Percentiles rank a stretch among this genome's conserved stretches.
Evolutionary conservation across 2,113 vertebrate genomes (phyloP).

Genomic region (Isurus oxyrinchus): DNA sequence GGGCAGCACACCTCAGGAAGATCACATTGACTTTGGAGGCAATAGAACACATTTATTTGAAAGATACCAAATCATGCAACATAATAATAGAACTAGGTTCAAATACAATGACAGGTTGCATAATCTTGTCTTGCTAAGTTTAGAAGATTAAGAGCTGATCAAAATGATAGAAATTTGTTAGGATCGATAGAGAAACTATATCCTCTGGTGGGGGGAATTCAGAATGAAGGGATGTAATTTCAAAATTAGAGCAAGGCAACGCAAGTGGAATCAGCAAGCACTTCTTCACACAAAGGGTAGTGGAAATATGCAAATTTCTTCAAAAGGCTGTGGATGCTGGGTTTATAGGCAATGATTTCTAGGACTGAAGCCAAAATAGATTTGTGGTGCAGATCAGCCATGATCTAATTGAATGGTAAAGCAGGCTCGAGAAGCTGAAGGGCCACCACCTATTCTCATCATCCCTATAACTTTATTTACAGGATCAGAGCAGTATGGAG

Average conservation of each 20-base stretch:
- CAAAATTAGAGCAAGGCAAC: not conserved
- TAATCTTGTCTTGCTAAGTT: not conserved
- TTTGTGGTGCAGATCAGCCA: not conserved
- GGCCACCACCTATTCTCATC: not conserved
- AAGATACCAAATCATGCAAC: not conserved
- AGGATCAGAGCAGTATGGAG: not conserved
- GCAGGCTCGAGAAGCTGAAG: not conserved
- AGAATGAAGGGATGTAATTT: not conserved
- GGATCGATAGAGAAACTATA: not conserved
- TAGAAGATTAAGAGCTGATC: not conserved
- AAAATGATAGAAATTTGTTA: not conserved
- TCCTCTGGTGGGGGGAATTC: not conserved
- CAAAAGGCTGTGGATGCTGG: not conserved
- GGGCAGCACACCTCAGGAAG: not conserved
- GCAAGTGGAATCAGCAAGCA: not conserved
- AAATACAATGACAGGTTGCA: not conserved
- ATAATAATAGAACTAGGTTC: too few species aligned
- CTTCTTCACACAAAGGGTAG: not conserved
- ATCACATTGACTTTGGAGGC: too few species aligned
- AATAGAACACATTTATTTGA: not conserved
- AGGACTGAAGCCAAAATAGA: not conserved
- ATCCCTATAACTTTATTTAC: not conserved
- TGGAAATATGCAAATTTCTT: not conserved
- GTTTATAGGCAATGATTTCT: not conserved
- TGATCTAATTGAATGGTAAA: not conserved